phyloP scores from a whole-genome alignment of 2,888 invertebrate genomes.

The Cyaniris semiargus region DNA sequence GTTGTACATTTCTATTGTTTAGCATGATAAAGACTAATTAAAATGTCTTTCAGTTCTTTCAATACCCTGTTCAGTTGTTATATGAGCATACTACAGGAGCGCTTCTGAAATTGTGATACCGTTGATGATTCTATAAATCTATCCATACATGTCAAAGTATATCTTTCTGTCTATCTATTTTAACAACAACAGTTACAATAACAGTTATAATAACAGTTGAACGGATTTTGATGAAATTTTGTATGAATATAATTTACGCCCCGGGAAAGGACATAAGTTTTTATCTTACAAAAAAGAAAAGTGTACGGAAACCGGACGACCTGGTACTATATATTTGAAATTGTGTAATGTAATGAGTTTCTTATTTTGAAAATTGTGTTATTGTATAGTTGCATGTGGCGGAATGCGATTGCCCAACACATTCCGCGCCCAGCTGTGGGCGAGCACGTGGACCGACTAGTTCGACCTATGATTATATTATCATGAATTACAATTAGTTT shows the following conservation, averaged over 20 bases:
- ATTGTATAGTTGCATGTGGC: constrained; percentile 17
- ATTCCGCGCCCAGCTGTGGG: constrained; percentile 20
- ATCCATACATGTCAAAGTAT: background rate
- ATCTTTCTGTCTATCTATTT: background rate
- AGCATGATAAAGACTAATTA: too few relatives aligned
- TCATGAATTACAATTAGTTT: constrained; percentile 23
- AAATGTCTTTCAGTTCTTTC: too few relatives aligned
- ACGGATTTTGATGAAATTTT: too few relatives aligned
- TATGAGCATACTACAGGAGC: too few relatives aligned
- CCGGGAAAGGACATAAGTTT: too few relatives aligned
- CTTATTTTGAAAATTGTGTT: background rate
- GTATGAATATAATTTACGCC: too few relatives aligned
- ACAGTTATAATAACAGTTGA: too few relatives aligned
- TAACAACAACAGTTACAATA: background rate
- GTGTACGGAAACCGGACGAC: background rate
- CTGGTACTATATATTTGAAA: background rate
- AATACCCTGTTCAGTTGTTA: too few relatives aligned
- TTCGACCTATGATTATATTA: constrained; percentile 20
- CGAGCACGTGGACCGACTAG: constrained; percentile 26
- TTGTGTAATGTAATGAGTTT: too few relatives aligned
- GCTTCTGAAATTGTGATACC: too few relatives aligned
- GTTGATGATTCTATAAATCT: background rate
- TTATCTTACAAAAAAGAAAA: too few relatives aligned
- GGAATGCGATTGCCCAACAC: constrained; percentile 7
- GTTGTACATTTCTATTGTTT: too few relatives aligned